These are phyloP conservation scores for Passer domesticus DNA, from an alignment of 2,113 vertebrate species.

Conservation along the genomic window DNA sequence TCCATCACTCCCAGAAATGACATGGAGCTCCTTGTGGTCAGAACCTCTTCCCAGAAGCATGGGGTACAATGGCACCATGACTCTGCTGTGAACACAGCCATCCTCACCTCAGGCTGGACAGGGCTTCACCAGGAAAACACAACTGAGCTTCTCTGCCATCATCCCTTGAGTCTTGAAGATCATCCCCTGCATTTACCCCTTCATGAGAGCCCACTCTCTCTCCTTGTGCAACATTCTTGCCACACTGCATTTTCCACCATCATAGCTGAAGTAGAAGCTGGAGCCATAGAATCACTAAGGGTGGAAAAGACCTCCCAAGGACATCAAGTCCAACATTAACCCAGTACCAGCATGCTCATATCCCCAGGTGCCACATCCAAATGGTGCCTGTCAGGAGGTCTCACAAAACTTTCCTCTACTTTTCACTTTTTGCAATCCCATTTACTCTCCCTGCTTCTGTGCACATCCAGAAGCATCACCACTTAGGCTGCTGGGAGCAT, in stretches of 20 bases:
- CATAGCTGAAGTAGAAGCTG: not conserved
- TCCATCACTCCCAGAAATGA: not conserved
- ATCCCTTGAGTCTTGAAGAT: not conserved
- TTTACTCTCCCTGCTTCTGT: not conserved
- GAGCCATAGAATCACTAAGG: not conserved
- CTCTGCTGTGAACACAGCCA: not conserved
- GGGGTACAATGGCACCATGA: not conserved
- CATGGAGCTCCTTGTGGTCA: not conserved
- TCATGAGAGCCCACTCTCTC: not conserved
- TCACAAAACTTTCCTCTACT: not conserved
- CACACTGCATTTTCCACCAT: not conserved
- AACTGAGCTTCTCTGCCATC: not conserved
- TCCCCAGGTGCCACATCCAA: not conserved
- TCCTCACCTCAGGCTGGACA: not conserved
- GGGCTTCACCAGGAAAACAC: rapidly evolving
- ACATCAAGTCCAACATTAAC: not conserved
- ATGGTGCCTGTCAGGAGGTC: not conserved
- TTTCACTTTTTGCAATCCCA: not conserved
- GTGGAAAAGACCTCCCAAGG: not conserved
- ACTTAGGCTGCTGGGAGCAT: not conserved
- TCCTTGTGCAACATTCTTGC: not conserved
- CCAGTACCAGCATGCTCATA: not conserved
- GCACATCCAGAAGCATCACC: not conserved
- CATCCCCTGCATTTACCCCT: not conserved
- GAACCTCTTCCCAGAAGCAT: not conserved